Percentiles rank a stretch among this genome's conserved stretches.
Evolutionary conservation across 2,113 vertebrate species (phyloP).

Genomic region (Maccullochella peelii): DNA sequence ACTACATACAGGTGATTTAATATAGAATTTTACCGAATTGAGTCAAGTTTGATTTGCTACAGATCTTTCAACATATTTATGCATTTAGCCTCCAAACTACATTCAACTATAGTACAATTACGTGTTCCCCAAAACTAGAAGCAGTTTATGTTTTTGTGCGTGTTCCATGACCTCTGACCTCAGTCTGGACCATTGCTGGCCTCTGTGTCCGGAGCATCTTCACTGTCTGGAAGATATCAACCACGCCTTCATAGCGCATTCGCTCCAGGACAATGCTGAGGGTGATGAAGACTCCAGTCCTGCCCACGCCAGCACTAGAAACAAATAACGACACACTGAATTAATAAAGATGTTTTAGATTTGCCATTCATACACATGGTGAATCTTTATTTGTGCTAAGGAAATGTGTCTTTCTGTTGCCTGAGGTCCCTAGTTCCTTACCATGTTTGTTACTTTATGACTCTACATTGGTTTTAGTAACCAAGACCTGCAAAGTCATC

Average conservation of each 20-base stretch:
- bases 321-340: slow-evolving; percentile 2
- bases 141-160: neutral
- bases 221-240: slow-evolving; percentile 99
- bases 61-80: neutral
- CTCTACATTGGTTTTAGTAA: neutral
- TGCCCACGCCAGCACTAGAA: slow-evolving; percentile 93
- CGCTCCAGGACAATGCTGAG: slow-evolving; percentile 97
- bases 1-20: neutral
- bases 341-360: neutral
- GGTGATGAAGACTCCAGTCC: slow-evolving; percentile 97
- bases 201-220: slow-evolving; percentile 99
- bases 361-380: neutral
- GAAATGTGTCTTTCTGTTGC: neutral
- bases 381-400: neutral
- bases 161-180: slow-evolving; percentile 83
- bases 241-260: slow-evolving; percentile 98
- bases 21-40: neutral
- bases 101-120: neutral
- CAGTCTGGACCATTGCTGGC: slow-evolving; percentile 98
- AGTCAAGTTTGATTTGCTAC: neutral
- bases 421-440: neutral
- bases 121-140: neutral
- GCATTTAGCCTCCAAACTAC: neutral
- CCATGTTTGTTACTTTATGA: neutral
- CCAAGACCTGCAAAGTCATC: neutral